Percentiles rank a stretch among this genome's conserved stretches.
These are phyloP conservation scores for Nezara viridula DNA, from an alignment of 2,888 invertebrate genomes.

Conservation along the genomic window DNA sequence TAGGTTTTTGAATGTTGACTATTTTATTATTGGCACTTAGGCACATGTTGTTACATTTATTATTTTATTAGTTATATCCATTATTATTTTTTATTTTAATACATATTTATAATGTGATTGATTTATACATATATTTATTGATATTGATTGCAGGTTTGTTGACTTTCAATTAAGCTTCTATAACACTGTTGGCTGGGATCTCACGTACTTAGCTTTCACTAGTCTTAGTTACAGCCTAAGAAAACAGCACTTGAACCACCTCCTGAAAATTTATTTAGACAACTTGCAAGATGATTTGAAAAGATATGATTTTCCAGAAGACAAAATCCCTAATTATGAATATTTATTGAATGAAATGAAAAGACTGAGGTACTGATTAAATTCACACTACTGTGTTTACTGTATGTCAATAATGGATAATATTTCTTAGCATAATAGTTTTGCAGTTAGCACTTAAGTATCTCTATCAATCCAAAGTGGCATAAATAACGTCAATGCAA, in stretches of 20 bases:
- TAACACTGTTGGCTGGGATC: background rate
- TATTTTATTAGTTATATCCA: background rate
- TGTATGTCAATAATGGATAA: background rate
- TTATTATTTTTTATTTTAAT: background rate
- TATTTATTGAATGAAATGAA: conserved; percentile 15
- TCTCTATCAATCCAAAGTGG: too few relatives aligned
- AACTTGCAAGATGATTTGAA: background rate
- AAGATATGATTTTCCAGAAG: conserved; percentile 10
- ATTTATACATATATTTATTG: background rate
- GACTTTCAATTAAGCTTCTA: conserved; percentile 36
- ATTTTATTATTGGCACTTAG: too few relatives aligned
- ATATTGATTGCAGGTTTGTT: conserved; percentile 12
- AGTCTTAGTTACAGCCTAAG: background rate
- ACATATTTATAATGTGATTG: background rate
- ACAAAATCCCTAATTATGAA: conserved; percentile 29
- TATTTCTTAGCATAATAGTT: too few relatives aligned
- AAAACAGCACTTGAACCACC: background rate
- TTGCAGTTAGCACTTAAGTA: too few relatives aligned
- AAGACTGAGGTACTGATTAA: conserved; percentile 11
- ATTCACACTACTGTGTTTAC: background rate
- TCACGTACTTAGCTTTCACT: background rate
- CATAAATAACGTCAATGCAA: too few relatives aligned
- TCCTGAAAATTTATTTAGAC: background rate
- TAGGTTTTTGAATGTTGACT: too few relatives aligned
- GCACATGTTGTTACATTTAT: too few relatives aligned